Evolutionary conservation across 1,140 invertebrate genomes (phyloP), one percentile per base, ranked within the genome.

Genomic region (Sinella curviseta): DNA sequence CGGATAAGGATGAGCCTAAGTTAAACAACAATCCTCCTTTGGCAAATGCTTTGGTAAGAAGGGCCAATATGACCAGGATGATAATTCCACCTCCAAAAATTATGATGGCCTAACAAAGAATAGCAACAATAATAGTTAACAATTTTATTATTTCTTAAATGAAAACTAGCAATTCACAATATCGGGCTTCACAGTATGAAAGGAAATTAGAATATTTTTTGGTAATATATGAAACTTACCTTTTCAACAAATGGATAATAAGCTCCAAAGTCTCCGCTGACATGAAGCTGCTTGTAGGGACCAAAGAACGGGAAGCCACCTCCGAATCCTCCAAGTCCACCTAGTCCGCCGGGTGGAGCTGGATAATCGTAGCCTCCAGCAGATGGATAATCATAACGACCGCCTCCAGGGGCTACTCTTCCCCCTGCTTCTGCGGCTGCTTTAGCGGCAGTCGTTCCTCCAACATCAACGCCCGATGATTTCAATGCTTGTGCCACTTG

Each of bases 71-170:
- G n/a, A 80, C 67, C 17, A 80, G 70, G 3, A 80, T 54, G 28
- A 80, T 24, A 30, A 80, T 77, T 16, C 79, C 79, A 28, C 79
- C 79, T 26, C 79, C 79, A 30, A 80, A 26, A 26, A 77, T 24
- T 1, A 80, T 4, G 3, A 80, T 74, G 0, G 76, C 67, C 79
- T 80, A 55, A 24, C 31, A 36, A 79, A 79, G n/a, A n/a, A n/a
- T n/a, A n/a, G n/a, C n/a, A n/a, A n/a, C n/a, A n/a, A n/a, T n/a
- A 65, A 70, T 70, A n/a, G 57, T 14, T 4, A 67, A 67, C 60
- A 67, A 24, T 8, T 67, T 67, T 8, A 12, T 67, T 67, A 54
- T 16, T 54, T 54, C 48, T n/a, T 14, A 16, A 16, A n/a, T 14
- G 48, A n/a, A 54, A 54, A 16, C 14, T 54, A n/a, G 48, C 48